These are phyloP conservation scores for Hydrochoerus hydrochaeris DNA, from an alignment of 2,113 vertebrate genomes.

Conservation along the genomic window DNA sequence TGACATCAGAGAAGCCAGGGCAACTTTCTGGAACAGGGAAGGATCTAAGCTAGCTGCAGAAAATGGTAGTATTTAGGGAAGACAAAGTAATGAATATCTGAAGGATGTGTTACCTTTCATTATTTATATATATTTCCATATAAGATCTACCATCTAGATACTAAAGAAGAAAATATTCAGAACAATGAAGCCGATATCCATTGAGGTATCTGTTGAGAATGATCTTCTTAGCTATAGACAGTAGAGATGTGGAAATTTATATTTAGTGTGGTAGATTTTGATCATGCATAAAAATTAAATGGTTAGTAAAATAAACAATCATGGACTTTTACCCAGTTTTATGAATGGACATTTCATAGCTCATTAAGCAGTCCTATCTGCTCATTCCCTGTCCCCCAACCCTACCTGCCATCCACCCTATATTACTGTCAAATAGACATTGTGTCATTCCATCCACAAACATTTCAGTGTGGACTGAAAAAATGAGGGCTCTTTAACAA, in stretches of 20 bases:
- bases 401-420: neutral
- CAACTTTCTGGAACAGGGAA: neutral
- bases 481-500: neutral
- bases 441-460: neutral
- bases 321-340: neutral
- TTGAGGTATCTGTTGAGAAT: neutral
- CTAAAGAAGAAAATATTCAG: neutral
- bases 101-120: neutral
- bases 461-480: neutral
- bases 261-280: neutral
- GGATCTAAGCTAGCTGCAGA: neutral
- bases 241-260: neutral
- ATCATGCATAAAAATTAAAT: neutral
- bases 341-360: neutral
- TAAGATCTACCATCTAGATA: neutral
- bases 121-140: neutral
- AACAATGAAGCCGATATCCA: neutral
- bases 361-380: neutral
- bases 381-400: neutral
- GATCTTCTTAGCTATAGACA: neutral
- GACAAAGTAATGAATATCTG: neutral
- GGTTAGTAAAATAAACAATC: neutral
- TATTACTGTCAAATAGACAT: neutral
- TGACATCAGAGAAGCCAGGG: neutral
- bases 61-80: neutral